Evolutionary conservation across 2,888 invertebrate species (phyloP).

Genomic region (Eilema depressum): DNA sequence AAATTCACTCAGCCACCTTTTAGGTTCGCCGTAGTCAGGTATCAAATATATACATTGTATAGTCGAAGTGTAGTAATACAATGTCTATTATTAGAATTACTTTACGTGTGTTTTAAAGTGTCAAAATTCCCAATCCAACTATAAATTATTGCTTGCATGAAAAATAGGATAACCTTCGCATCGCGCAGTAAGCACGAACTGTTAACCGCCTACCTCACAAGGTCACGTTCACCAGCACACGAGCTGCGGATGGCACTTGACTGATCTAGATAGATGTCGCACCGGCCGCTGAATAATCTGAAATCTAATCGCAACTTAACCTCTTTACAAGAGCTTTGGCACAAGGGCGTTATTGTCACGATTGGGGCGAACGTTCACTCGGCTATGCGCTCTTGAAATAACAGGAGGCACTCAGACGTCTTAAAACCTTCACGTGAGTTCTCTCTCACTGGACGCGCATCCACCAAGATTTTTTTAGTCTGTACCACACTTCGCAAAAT

Average conservation of each 20-base stretch:
- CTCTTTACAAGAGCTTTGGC: background rate
- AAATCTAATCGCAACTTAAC: background rate
- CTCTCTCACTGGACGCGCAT: background rate
- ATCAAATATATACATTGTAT: background rate
- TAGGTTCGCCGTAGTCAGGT: background rate
- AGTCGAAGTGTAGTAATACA: too few relatives aligned
- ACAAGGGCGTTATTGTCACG: background rate
- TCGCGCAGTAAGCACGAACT: background rate
- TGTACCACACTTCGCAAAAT: too few relatives aligned
- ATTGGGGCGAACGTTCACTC: background rate
- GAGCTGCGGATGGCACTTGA: background rate
- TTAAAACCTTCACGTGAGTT: background rate
- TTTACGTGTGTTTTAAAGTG: background rate
- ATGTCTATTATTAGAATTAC: too few relatives aligned
- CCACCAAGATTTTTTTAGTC: too few relatives aligned
- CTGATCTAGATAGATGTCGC: slow-evolving; percentile 7
- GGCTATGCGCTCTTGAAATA: background rate
- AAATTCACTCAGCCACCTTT: background rate
- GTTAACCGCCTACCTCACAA: background rate
- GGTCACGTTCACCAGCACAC: background rate
- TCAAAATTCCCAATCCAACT: background rate
- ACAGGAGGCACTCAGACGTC: background rate
- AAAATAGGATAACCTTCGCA: background rate
- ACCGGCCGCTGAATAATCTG: background rate
- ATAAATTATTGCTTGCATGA: background rate